Evolutionary conservation across 2,888 invertebrate genomes (phyloP), one percentile per base, ranked within the genome.

Genomic region (Alsophila aescularia): DNA sequence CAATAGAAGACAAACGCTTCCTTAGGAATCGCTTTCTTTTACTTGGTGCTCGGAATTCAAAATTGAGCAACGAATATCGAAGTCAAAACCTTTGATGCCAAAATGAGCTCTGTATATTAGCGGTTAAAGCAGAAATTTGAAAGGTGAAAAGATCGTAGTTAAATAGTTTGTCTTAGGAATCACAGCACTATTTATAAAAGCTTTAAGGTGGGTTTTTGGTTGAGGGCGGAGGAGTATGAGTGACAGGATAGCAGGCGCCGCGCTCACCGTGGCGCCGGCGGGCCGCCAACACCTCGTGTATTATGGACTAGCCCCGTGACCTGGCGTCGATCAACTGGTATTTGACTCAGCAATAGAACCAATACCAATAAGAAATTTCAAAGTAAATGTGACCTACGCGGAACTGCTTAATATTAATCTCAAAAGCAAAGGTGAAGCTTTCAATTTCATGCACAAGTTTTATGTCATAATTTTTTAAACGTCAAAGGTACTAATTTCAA

Each of bases 281-380:
- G 75, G 90, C 87, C 90, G 90, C 87, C 84, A 79, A 86, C 90
- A 88, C 90, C 88, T 90, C 87, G 87, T 88, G 88, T 89, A 88
- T 89, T 90, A 89, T 90, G 88, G 83, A 89, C 90, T 89, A 90
- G 89, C 85, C 87, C 75, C 82, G 85, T 87, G 88, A 90, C 90
- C 90, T 79, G 89, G 79, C 88, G 84, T 84, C 85, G 87, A 88
- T 88, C 89, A 87, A 87, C 86, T 86, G 78, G 81, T 83, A 86
- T 87, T 89, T 87, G 83, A 87, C 83, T 86, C 81, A 72, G 75
- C 83, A 84, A 85, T 80, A 76, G 70, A 77, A 82, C 73, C 74
- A 60, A 79, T 82, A 81, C 79, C 68, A 67, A 70, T 75, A 75
- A 81, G 74, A 81, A 68, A 81, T 82, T 83, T 77, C 79, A 74